Percentiles rank a stretch among this genome's conserved stretches.
Evolutionary conservation across 1,140 invertebrate species (phyloP).

Genomic region (Coptotermes formosanus): DNA sequence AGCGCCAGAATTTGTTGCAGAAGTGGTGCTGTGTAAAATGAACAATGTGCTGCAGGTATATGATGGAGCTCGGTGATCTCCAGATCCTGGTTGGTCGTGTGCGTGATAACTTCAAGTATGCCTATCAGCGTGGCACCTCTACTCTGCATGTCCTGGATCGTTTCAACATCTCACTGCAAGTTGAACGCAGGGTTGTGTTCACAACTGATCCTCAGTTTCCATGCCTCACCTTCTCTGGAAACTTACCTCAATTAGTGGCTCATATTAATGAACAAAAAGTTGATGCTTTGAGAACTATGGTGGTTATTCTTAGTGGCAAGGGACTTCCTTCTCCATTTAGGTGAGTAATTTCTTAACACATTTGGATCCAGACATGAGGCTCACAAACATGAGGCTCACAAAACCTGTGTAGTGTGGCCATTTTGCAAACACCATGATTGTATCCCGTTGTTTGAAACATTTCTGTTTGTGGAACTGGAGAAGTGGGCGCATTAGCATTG

Average conservation of each 20-base stretch:
- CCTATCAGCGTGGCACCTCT: slow-evolving; percentile 77
- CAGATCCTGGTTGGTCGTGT: slow-evolving; percentile 85
- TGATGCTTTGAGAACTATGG: slow-evolving; percentile 58
- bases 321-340: slow-evolving; percentile 51
- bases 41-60: slow-evolving; percentile 59
- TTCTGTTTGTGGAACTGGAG: too few relatives aligned
- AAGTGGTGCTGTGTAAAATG: too few relatives aligned
- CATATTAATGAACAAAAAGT: slow-evolving; percentile 90
- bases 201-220: slow-evolving; percentile 85
- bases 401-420: too few relatives aligned
- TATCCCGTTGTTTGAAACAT: too few relatives aligned
- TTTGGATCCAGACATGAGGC: neutral
- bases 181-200: slow-evolving; percentile 76
- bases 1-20: too few relatives aligned
- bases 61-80: slow-evolving; percentile 78
- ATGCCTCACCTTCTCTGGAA: slow-evolving; percentile 75
- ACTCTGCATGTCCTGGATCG: slow-evolving; percentile 84
- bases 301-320: slow-evolving; percentile 46
- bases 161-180: slow-evolving; percentile 84
- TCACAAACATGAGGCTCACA: too few relatives aligned
- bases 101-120: slow-evolving; percentile 87
- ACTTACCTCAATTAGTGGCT: slow-evolving; percentile 79
- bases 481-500: too few relatives aligned
- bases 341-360: slow-evolving; percentile 24
- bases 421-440: too few relatives aligned